Evolutionary conservation across 53 echinoderm and acorn worm genomes (phyloP).

Genomic region (Mesocentrotus franciscanus): DNA sequence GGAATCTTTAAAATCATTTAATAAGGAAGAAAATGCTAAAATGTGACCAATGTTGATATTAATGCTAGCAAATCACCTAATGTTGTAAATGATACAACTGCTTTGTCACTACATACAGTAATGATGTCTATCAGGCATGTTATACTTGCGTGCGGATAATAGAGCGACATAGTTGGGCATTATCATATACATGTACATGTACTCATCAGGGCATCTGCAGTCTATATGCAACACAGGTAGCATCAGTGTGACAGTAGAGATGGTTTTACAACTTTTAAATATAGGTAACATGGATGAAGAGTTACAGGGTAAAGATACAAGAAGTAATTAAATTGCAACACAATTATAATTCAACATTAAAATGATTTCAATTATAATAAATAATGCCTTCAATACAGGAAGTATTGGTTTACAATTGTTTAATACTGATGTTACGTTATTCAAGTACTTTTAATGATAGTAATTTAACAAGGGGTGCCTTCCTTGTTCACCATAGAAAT

Average conservation of each 20-base stretch:
- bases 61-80: background rate
- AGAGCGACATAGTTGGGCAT: background rate
- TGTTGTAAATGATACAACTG: background rate
- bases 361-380: background rate
- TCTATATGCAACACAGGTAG: background rate
- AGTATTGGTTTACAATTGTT: background rate
- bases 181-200: background rate
- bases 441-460: background rate
- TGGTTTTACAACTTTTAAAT: background rate
- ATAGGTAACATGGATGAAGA: background rate
- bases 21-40: background rate
- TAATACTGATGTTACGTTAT: background rate
- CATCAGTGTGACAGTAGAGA: background rate
- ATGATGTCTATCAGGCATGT: background rate
- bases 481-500: background rate
- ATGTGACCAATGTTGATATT: background rate
- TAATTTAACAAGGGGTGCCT: background rate
- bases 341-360: background rate
- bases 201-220: background rate
- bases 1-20: background rate
- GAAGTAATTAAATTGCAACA: background rate
- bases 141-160: background rate
- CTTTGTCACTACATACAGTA: background rate
- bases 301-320: background rate
- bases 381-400: background rate